Evolutionary conservation across 2,113 vertebrate species (phyloP).

Genomic region (Barbus barbus): DNA sequence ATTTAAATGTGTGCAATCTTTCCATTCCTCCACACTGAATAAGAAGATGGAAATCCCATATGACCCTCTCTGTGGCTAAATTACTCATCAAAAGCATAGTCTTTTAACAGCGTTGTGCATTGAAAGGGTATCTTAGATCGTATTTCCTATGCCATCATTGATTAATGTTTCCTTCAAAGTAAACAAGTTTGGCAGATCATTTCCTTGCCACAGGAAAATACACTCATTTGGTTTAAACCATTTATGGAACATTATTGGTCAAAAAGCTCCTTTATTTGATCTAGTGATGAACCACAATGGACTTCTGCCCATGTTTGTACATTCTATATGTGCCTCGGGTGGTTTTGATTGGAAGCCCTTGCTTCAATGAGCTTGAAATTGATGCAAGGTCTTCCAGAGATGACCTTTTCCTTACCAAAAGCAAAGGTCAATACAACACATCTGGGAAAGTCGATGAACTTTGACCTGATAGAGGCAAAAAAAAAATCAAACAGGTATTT

Average conservation of each 20-base stretch:
- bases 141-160: background rate
- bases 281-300: background rate
- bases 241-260: background rate
- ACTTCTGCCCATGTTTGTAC: background rate
- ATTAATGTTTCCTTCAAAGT: background rate
- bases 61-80: constrained; percentile 21
- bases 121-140: background rate
- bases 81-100: constrained; percentile 3
- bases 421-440: background rate
- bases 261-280: background rate
- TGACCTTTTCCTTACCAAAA: constrained; percentile 26
- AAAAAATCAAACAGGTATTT: constrained; percentile 20
- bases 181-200: constrained; percentile 14
- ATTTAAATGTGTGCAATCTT: constrained; percentile 23
- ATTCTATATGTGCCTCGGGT: background rate
- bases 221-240: background rate
- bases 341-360: background rate
- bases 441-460: background rate
- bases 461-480: constrained; percentile 23
- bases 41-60: constrained; percentile 15
- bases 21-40: background rate
- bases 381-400: constrained; percentile 9
- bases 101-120: background rate
- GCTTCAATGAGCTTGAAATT: background rate
- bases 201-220: background rate